Base-by-base conservation (phyloP, 2,888 invertebrate genomes). In the Epicampocera succincta region DNA sequence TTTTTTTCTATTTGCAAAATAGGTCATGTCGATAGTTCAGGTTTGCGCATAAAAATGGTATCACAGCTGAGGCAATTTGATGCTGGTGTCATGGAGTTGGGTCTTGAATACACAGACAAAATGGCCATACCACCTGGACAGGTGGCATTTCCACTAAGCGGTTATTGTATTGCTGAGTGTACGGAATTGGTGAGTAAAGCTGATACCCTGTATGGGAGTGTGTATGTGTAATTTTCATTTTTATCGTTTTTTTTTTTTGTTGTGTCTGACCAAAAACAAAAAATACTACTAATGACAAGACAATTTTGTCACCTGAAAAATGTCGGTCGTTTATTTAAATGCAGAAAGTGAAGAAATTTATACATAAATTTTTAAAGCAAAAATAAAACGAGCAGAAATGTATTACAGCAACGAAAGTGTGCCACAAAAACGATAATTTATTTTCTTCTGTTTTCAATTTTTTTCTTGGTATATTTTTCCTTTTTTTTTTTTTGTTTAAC, bases 61-160 rank as follows among this genome's bases (percentile, higher is more conserved):
- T 92, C 94, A n/a, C 92, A 93, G 19, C 92, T 96, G 50, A 93
- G 99, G 19, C 92, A 93, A 83, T 95, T 95, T 90, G 98, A 99
- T 89, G 99, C 99, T 0, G 99, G 96, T 1, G 96, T 99, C 12
- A 96, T 99, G 92, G 99, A 99, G 91, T 91, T 99, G 3, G 99
- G 99, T 0, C 92, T 99, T 56, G 99, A 99, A 89, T 99, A 99
- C 89, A 96, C 96, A 0, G 98, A 99, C 91, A 99, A 99, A 92
- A 99, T 99, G 97, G 98, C 98, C 0, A 97, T 99, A 83, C 99
- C 99, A 0, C 98, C 97, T 0, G 92, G 93, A 3, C 95, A 96
- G 87, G 92, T 93, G 65, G 92, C 93, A 3, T 99, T 99, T 91
- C 92, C 94, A 17, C 90, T 99, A 33, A 94, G 95, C 21, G 99